Conservation (phyloP, 64 coral and sea anemone genomes). For the Dendrophyllia cribrosa region DNA sequence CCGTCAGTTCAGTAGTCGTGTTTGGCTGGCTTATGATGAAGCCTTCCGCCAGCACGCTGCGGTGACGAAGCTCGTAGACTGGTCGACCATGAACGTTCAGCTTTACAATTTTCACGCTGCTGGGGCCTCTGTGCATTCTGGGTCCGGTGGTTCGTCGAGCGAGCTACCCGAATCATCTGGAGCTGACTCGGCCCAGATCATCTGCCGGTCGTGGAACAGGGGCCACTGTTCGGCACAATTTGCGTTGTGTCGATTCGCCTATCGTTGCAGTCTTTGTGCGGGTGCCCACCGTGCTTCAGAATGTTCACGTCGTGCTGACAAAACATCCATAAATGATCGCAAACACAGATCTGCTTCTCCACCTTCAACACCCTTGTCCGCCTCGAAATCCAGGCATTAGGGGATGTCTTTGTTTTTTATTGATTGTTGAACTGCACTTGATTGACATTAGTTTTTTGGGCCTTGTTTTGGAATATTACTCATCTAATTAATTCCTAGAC, state of each 20-base stretch:
- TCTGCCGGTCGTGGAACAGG: slow-evolving; percentile 32
- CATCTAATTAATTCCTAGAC: too few relatives aligned
- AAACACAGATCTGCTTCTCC: background rate
- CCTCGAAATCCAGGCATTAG: background rate
- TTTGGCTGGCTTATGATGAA: slow-evolving; percentile 30
- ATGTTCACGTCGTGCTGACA: slow-evolving; percentile 9
- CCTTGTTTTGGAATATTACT: too few relatives aligned
- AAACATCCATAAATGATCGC: background rate
- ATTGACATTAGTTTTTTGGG: background rate
- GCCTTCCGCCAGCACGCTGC: slow-evolving; percentile 54
- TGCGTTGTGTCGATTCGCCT: background rate
- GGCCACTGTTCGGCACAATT: slow-evolving; percentile 10
- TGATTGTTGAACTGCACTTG: background rate
- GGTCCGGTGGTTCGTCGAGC: background rate
- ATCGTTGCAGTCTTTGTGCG: slow-evolving; percentile 1
- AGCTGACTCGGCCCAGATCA: background rate
- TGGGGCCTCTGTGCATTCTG: slow-evolving; percentile 14
- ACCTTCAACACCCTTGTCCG: background rate
- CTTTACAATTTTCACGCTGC: slow-evolving; percentile 58
- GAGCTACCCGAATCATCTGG: slow-evolving; percentile 13
- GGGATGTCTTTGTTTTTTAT: background rate
- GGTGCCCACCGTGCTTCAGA: slow-evolving; percentile 10
- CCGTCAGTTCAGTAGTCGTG: slow-evolving; percentile 28
- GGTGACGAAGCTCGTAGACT: slow-evolving; percentile 8
- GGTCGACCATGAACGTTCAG: slow-evolving; percentile 34